Evolutionary conservation across 2,888 invertebrate genomes (phyloP).

Genomic region (Cheilosia vulpina): DNA sequence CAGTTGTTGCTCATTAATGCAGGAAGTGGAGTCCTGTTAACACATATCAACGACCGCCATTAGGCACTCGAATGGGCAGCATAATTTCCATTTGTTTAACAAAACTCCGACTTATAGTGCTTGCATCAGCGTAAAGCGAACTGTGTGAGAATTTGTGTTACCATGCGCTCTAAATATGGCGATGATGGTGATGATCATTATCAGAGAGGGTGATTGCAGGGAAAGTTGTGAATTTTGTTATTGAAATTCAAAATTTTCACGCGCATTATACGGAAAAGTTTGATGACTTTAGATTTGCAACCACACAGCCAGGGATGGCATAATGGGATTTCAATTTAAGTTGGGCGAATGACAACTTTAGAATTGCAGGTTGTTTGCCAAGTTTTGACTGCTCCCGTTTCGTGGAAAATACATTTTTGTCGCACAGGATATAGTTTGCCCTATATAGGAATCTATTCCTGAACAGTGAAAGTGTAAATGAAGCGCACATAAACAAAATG

Average conservation of each 20-base stretch:
- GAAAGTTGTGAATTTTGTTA: conserved; percentile 44
- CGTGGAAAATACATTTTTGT: no score
- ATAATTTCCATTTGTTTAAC: conserved; percentile 69
- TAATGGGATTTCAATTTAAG: conserved; percentile 41
- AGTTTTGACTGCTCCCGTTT: no score
- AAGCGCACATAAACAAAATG: no score
- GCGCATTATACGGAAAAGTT: conserved; percentile 22
- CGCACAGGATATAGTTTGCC: no score
- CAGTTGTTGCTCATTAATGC: conserved; percentile 75
- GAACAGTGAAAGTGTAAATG: no score
- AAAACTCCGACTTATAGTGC: conserved; percentile 27
- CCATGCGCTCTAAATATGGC: not conserved
- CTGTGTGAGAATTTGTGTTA: conserved; percentile 34
- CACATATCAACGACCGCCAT: conserved; percentile 71
- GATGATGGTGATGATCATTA: conserved; percentile 14
- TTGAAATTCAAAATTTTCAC: conserved; percentile 47
- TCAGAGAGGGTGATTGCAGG: conserved; percentile 8
- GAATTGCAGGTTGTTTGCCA: not conserved
- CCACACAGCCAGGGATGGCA: conserved; percentile 1
- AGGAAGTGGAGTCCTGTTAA: conserved; percentile 72
- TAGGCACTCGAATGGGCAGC: conserved; percentile 62
- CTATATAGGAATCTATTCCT: no score
- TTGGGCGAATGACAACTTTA: not conserved
- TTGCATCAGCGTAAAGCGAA: not conserved
- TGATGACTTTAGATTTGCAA: not conserved